These are phyloP conservation scores for Rattus norvegicus DNA, from an alignment of 2,113 vertebrate genomes.

Conservation along the genomic window GRCr8 NC_086031.1:72155001-72155500, in stretches of 20 bases:
- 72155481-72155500: not conserved
- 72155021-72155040: no score
- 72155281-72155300: not conserved
- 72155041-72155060: not conserved
- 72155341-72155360: not conserved
- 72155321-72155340: not conserved
- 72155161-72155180: not conserved
- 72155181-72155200: not conserved
- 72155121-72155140: not conserved
- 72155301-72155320: not conserved
- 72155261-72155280: not conserved
- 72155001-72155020: not conserved
- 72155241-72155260: not conserved
- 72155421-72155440: not conserved
- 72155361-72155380: not conserved
- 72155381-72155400: not conserved
- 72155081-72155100: not conserved
- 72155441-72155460: not conserved
- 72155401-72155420: not conserved
- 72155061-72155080: not conserved
- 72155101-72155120: not conserved
- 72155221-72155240: not conserved
- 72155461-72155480: not conserved
- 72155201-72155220: not conserved
- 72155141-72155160: not conserved